Evolutionary conservation across 1,140 invertebrate genomes (phyloP), one percentile per base, ranked within the genome.

Genomic region (Drosophila simulans): DNA sequence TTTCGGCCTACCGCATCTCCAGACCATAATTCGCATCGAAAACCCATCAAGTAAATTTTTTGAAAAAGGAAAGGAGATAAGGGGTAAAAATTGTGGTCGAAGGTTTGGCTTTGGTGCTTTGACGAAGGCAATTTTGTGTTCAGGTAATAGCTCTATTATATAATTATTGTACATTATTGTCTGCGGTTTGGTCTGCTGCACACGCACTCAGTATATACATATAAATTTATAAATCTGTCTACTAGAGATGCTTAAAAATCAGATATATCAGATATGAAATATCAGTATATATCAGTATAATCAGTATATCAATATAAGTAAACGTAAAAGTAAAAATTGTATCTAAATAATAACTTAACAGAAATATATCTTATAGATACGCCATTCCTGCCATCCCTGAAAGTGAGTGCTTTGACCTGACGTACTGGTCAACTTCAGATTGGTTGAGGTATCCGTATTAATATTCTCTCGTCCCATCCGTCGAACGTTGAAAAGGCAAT

Each of bases 81-180:
- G 69, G 59, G 17, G 52, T 31, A 34, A 42, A 63, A 78, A 54
- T 77, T 80, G 76, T 56, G 76, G 59, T 72, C 68, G 60, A 66
- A 66, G 39, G 60, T 42, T 53, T 27, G 75, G 64, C 73, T 69
- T 65, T 77, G 70, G 39, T 49, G 55, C 64, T 69, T 70, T 76
- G 73, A 59, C 78, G 69, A 74, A 69, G 77, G 64, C 80, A 83
- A 83, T 86, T 77, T 86, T 57, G 57, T 39, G 54, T 52, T 52
- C 74, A 65, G 62, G 60, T 88, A 88, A 88, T 88, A 77, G 83
- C 70, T 89, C 84, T 62, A 88, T 89, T 88, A 88, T 88, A 89
- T 88, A 88, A 89, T 88, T 88, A 88, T 88, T 78, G 60, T 83
- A 57, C 80, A 88, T 86, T 86, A 86, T 83, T 88, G 83, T 82